Base-by-base conservation (phyloP, 1,140 invertebrate genomes). In the Polypedilum vanderplanki region DNA sequence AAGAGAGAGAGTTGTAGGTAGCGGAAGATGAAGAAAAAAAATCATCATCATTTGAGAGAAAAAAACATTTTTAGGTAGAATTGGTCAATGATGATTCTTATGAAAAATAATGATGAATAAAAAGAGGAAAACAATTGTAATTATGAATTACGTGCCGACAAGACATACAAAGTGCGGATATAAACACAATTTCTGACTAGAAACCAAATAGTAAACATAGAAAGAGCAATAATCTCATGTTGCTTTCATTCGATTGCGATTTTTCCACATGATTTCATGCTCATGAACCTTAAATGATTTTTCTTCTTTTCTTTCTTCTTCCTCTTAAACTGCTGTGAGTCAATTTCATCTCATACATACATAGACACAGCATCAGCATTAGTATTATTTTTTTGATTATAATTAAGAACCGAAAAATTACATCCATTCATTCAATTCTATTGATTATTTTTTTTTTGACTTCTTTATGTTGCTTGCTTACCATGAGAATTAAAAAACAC, bases 211-310 rank as follows among this genome's bases (percentile, higher is more conserved):
- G 24, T 33, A 33, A 33, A 33, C 24, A 33, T 33, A 33, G 24
- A 33, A 33, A 33, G 24, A 33, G 24, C 24, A 33, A 33, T 33
- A 33, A 33, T 33, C 41, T 46, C 12, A 15, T 57, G 46, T 4
- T 57, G 46, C 46, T 57, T 57, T 57, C 46, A 57, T 57, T n/a
- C 46, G 12, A n/a, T 57, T 15, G 46, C 46, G 12, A 57, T 57
- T 57, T 57, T 57, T 57, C 46, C 46, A 57, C 46, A 57, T 57
- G 46, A 57, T 57, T 57, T 57, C 46, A 57, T 57, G 46, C 46
- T 57, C 46, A 57, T 57, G 46, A 57, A 57, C 10, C 46, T 57
- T 57, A 57, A 57, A 57, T 33, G 46, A 57, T 57, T 57, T 57
- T n/a, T 57, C 12, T 57, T 57, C 12, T 57, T 57, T 1, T 57